These are phyloP conservation scores for Saguinus midas DNA, from an alignment of 2,113 vertebrate species.

Conservation along the genomic window DNA sequence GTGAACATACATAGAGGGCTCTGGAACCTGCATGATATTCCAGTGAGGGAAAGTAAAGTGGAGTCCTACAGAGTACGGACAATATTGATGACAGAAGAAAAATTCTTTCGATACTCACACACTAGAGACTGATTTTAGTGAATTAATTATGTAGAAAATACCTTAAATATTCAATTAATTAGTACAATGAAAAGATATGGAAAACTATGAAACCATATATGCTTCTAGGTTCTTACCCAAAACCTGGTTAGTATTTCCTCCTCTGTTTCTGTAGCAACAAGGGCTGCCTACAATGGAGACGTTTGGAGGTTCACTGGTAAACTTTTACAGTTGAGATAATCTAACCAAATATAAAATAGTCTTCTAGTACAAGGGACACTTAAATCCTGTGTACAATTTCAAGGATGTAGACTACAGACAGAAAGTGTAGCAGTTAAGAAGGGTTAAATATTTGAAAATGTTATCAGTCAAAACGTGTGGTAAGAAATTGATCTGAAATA, in stretches of 20 bases:
- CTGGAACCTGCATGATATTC: neutral
- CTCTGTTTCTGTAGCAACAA: neutral
- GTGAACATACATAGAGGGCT: neutral
- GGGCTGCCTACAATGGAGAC: neutral
- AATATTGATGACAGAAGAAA: neutral
- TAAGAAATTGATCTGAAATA: conserved; percentile 30
- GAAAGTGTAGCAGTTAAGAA: neutral
- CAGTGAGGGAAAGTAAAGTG: neutral
- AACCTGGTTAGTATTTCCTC: neutral
- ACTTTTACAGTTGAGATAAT: neutral
- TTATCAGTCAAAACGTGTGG: conserved; percentile 26
- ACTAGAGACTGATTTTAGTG: neutral
- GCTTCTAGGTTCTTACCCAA: neutral
- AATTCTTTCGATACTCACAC: neutral
- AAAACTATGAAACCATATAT: neutral
- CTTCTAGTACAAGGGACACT: neutral
- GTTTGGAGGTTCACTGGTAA: neutral
- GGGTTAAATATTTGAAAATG: conserved; percentile 42
- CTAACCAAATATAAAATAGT: conserved; percentile 16
- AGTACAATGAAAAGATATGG: neutral
- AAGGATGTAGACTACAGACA: neutral
- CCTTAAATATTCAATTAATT: neutral
- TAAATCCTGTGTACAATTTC: neutral
- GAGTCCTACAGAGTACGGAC: neutral
- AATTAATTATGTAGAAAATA: neutral